Base-by-base conservation (phyloP, 2,888 invertebrate genomes). In the Merodon equestris region DNA sequence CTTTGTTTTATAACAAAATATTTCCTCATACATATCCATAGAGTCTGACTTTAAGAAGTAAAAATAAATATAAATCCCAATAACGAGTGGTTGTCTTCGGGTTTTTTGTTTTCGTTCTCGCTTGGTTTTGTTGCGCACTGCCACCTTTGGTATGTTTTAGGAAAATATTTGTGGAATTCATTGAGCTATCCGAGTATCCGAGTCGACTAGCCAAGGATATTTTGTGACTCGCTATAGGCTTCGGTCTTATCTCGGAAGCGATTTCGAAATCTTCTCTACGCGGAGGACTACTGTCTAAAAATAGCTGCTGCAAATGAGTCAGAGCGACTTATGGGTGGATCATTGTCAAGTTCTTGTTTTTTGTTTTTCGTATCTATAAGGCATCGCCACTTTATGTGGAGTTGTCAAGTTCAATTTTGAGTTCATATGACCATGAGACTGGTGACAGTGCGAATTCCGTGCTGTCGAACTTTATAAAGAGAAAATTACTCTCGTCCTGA, bases 81-180 rank as follows among this genome's bases (percentile, higher is more conserved):
- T 79, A 73, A 79, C 72, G 67, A 73, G 60, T 27, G 27, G 27
- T 27, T 27, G 27, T 27, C 27, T 27, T 27, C 7, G 7, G 27
- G 27, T 27, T 27, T 36, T 9, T 27, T 44, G 7, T 53, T 42
- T 45, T 14, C 13, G 45, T n/a, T 14, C 44, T 4, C 17, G 38
- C 18, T 14, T n/a, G n/a, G n/a, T n/a, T 50, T 54, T 45, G 15
- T 61, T 45, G 9, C 19, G 57, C 50, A 15, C 15, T 60, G 45
- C 56, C 66, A 60, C 58, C 56, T 58, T 68, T 58, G 54, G 68
- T 73, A 63, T 45, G 58, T 68, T 79, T 79, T 79, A 63, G 79
- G 73, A 79, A 79, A 79, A 58, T 73, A 79, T 79, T 73, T 79
- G 27, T 68, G 63, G 79, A 79, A 79, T 79, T 58, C 63, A 64